These are phyloP conservation scores for Hemibagrus wyckioides DNA, from an alignment of 2,113 vertebrate genomes.

Conservation along the genomic window DNA sequence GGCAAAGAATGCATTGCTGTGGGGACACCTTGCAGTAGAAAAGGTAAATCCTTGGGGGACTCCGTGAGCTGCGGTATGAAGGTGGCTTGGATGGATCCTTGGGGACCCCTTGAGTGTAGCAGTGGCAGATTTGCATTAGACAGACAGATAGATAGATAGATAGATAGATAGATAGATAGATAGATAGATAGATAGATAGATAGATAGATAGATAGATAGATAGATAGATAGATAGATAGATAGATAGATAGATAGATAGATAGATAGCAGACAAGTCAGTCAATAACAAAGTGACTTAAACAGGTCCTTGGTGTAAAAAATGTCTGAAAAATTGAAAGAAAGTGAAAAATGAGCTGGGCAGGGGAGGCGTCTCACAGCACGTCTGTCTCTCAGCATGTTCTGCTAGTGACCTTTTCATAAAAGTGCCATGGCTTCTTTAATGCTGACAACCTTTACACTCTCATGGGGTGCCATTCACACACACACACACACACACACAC, in stretches of 20 bases:
- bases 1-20: not conserved
- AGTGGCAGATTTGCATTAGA: not conserved
- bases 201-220: not conserved
- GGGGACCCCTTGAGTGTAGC: not conserved
- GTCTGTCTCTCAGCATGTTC: conserved; percentile 42
- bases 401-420: conserved; percentile 54
- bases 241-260: not conserved
- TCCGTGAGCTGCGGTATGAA: not conserved
- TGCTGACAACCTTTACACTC: conserved; percentile 41
- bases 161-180: no score
- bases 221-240: not conserved
- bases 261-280: not conserved
- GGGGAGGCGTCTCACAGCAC: not conserved
- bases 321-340: not conserved
- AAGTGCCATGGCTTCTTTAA: conserved; percentile 44
- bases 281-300: not conserved
- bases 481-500: conserved; percentile 20
- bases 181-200: no score
- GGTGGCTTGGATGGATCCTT: no score
- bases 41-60: not conserved
- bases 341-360: not conserved
- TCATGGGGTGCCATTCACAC: conserved; percentile 1
- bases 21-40: not conserved
- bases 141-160: no score
- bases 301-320: not conserved